Evolutionary conservation across 2,888 invertebrate species (phyloP).

Genomic region (Netelia melanura): DNA sequence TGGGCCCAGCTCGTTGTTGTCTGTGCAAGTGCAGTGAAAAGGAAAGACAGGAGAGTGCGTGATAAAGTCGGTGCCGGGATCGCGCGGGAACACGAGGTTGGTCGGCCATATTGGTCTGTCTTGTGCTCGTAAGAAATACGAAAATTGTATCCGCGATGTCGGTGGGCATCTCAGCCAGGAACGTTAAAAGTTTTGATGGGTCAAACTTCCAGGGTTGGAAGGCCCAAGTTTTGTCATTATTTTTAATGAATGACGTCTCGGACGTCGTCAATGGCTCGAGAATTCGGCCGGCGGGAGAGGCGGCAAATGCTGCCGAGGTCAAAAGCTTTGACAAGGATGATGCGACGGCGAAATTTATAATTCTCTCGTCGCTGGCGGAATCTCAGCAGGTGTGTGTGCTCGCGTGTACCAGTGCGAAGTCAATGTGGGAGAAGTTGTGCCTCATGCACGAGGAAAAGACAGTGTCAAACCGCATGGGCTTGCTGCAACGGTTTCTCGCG

Average conservation of each 20-base stretch:
- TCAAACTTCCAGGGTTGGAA: constrained; percentile 44
- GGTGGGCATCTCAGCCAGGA: constrained; percentile 3
- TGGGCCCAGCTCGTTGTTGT: too few relatives aligned
- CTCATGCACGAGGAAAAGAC: constrained; percentile 25
- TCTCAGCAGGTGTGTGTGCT: constrained; percentile 46
- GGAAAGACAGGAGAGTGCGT: too few relatives aligned
- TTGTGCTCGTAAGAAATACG: background rate
- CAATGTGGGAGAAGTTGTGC: constrained; percentile 25
- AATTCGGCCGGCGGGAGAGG: background rate
- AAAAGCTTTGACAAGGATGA: constrained; percentile 7
- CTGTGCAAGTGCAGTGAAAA: too few relatives aligned
- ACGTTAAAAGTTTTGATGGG: constrained; percentile 21
- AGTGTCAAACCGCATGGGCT: background rate
- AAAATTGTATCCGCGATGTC: constrained; percentile 43
- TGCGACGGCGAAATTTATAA: constrained; percentile 58
- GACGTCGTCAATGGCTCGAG: constrained; percentile 31
- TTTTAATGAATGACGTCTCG: constrained; percentile 18
- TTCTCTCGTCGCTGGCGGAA: constrained; percentile 52
- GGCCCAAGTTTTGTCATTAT: constrained; percentile 16
- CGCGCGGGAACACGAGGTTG: constrained; percentile 2
- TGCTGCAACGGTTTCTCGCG: constrained; percentile 9
- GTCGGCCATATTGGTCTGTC: constrained; percentile 24
- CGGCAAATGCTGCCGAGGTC: constrained; percentile 17
- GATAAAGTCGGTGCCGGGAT: too few relatives aligned
- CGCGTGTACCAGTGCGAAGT: constrained; percentile 17